A percentile compares a stretch with the other conserved stretches of the same genome.
phyloP scores from a whole-genome alignment of 2,888 invertebrate genomes.

The Epicampocera succincta region DNA sequence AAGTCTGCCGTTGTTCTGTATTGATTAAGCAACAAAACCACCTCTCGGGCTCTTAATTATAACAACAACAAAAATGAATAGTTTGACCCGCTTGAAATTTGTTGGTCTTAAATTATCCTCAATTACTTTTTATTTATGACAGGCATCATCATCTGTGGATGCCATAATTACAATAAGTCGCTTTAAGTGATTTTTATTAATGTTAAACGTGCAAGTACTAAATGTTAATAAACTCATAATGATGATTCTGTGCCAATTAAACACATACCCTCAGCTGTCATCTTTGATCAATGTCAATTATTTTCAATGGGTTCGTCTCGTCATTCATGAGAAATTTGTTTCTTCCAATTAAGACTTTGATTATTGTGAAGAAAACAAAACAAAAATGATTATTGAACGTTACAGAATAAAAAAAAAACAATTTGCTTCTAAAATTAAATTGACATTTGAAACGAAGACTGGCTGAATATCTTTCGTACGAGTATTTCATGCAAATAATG shows the following conservation, averaged over 20 bases:
- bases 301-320: conserved; percentile 60
- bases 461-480: not conserved
- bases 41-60: no score
- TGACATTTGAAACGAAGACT: conserved; percentile 57
- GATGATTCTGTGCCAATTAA: conserved; percentile 67
- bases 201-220: conserved; percentile 5
- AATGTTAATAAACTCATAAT: conserved; percentile 69
- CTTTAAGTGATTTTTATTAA: conserved; percentile 1
- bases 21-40: no score
- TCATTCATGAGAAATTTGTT: conserved; percentile 49
- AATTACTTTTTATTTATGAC: conserved; percentile 40
- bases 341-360: conserved; percentile 28
- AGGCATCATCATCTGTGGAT: not conserved
- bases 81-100: conserved; percentile 41
- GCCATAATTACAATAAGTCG: not conserved
- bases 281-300: conserved; percentile 71
- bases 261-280: conserved; percentile 68
- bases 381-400: not conserved
- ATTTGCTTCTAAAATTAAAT: conserved; percentile 58
- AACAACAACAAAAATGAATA: not conserved
- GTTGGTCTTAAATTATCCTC: conserved; percentile 35
- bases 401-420: conserved; percentile 23
- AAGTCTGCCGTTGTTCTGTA: no score
- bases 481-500: conserved; percentile 15
- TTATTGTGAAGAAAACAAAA: conserved; percentile 15